Percentiles rank a stretch among this genome's conserved stretches.
Conservation (phyloP, 1,140 invertebrate genomes). For the Hesperophylax magnus region DNA sequence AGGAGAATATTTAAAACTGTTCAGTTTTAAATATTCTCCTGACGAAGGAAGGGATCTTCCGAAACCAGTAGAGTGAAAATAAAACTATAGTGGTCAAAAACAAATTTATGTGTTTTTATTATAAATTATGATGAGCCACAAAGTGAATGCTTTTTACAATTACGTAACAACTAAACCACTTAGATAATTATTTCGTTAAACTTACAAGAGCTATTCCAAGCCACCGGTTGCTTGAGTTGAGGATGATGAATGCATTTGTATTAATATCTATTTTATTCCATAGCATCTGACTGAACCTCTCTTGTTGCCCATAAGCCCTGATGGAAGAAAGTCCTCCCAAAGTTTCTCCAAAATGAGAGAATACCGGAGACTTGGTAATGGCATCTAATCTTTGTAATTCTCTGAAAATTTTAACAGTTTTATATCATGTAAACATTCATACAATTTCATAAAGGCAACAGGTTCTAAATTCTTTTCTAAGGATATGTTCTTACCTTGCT, state of each 20-base stretch:
- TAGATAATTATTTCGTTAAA: constrained; percentile 17
- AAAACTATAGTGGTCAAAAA: no score
- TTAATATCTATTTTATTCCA: constrained; percentile 80
- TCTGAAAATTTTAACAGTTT: constrained; percentile 62
- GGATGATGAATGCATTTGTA: constrained; percentile 82
- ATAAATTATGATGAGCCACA: no score
- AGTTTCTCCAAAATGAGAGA: constrained; percentile 81
- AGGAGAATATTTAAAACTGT: no score
- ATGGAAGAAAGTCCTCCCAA: constrained; percentile 78
- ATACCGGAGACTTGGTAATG: constrained; percentile 80
- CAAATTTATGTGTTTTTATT: no score
- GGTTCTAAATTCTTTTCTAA: neutral
- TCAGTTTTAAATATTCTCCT: no score
- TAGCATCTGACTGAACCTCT: constrained; percentile 76
- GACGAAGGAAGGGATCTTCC: no score
- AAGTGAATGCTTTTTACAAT: no score
- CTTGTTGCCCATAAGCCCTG: constrained; percentile 78
- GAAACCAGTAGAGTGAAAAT: no score
- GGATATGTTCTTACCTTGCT: constrained; percentile 72
- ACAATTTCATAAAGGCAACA: no score
- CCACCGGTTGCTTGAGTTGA: constrained; percentile 87
- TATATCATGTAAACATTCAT: no score
- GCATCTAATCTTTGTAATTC: constrained; percentile 80
- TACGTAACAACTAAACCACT: no score
- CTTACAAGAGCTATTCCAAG: constrained; percentile 84